phyloP scores from a whole-genome alignment of 2,888 invertebrate genomes.

The Eutolmus rufibarbis region DNA sequence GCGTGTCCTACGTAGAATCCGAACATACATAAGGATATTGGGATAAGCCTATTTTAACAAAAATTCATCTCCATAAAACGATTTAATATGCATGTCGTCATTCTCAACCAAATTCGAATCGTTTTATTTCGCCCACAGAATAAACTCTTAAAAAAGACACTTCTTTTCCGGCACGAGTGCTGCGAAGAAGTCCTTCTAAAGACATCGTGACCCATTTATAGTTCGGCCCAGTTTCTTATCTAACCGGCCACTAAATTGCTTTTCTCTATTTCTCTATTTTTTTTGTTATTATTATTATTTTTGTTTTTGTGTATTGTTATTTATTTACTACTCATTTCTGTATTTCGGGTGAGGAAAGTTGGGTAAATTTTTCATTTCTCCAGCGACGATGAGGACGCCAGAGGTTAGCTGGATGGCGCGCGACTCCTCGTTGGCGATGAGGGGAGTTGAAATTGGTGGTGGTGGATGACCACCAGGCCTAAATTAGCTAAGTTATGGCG shows the following conservation, averaged over 20 bases:
- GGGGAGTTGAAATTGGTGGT: not conserved
- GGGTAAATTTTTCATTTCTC: not conserved
- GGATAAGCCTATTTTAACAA: too few species aligned
- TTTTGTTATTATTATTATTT: not conserved
- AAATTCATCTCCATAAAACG: not conserved
- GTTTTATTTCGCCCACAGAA: not conserved
- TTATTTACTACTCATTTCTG: conserved; percentile 8
- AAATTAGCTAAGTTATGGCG: conserved; percentile 19
- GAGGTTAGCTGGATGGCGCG: not conserved
- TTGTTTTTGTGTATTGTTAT: not conserved
- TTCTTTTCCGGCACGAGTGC: not conserved
- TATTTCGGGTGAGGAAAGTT: not conserved
- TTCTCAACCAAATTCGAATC: not conserved
- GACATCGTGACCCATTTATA: not conserved
- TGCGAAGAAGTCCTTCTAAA: not conserved
- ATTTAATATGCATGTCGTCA: not conserved
- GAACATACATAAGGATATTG: too few species aligned
- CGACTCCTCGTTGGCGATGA: not conserved
- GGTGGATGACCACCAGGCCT: conserved; percentile 1
- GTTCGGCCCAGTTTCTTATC: not conserved
- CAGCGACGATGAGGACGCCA: not conserved
- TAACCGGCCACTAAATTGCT: not conserved
- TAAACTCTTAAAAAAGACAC: not conserved
- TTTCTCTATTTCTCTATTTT: not conserved
- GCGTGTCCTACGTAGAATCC: too few species aligned